Base-by-base conservation (phyloP, 2,113 vertebrate genomes). In the Nothobranchius kuhntae region DNA sequence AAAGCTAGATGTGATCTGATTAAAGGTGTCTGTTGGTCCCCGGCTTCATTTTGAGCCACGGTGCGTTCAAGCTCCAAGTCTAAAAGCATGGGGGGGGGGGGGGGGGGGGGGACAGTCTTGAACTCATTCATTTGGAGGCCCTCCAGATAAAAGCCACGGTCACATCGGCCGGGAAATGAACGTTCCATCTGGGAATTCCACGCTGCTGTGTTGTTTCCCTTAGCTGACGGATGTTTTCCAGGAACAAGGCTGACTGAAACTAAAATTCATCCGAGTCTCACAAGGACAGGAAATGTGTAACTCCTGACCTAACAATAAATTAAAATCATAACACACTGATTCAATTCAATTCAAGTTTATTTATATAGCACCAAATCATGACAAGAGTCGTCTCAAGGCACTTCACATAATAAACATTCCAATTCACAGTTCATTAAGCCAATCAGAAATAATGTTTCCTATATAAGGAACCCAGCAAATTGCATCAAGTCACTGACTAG, bases 181-280 rank as follows among this genome's bases (percentile, higher is more conserved):
- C 21, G 4, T 10, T 17, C 45, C 46, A 13, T 61, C 48, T 81
- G 87, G 86, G 78, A 90, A 85, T 86, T 86, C 73, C 75, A 35
- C 1, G 0, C 6, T 4, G 64, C 11, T 15, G 52, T 53, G 24
- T 63, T 7, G 65, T 59, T 86, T 89, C 75, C 88, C 54, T 24
- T 14, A 24, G 40, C 3, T 0, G 0, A 68, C 47, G 36, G 24
- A 46, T 55, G n/a, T 65, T 45, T 89, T 86, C 82, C 81, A 74
- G 77, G 80, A 82, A 81, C 21, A 21, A 21, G 0, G 15, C 14
- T 40, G 35, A 66, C 9, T 47, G 9, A 10, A 2, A 13, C 36
- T 57, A 1, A 24, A 66, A 65, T 7, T 60, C 24, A 44, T 8
- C 44, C 21, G 21, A 11, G 57, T 6, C 11, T 9, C 44, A 11